Percentiles rank a stretch among this genome's conserved stretches.
phyloP scores from a whole-genome alignment of 2,113 vertebrate genomes.

The Hystrix cristata region DNA sequence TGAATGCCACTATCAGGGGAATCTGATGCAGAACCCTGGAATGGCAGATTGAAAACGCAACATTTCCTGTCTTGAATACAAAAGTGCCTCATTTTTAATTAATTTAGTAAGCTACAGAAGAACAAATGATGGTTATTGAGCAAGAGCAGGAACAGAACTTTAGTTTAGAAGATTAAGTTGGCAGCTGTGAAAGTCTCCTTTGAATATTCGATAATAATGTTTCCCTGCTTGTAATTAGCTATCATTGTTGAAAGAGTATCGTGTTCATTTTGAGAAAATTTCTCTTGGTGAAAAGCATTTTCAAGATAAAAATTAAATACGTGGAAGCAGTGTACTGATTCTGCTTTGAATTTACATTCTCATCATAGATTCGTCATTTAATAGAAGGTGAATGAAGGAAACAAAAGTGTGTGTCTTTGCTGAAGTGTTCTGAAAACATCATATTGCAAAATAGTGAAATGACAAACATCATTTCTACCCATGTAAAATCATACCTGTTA shows the following conservation, averaged over 20 bases:
- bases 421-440: not conserved
- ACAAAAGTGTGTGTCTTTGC: not conserved
- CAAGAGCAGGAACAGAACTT: conserved; percentile 2
- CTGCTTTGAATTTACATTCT: not conserved
- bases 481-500: not conserved
- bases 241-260: conserved; percentile 22
- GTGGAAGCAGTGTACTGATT: not conserved
- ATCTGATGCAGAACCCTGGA: not conserved
- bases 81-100: not conserved
- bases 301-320: not conserved
- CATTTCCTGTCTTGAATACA: not conserved
- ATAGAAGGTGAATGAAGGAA: not conserved
- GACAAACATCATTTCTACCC: not conserved
- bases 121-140: not conserved
- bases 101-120: not conserved
- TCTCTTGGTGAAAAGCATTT: not conserved
- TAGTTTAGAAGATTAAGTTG: conserved; percentile 38
- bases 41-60: not conserved
- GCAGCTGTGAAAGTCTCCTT: conserved; percentile 7
- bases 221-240: conserved; percentile 42
- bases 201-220: conserved; percentile 42
- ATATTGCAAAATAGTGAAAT: not conserved
- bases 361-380: not conserved
- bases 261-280: not conserved
- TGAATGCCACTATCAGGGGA: not conserved